Conservation (phyloP, 2,888 invertebrate species). For the Trachelus iudaicus region DNA sequence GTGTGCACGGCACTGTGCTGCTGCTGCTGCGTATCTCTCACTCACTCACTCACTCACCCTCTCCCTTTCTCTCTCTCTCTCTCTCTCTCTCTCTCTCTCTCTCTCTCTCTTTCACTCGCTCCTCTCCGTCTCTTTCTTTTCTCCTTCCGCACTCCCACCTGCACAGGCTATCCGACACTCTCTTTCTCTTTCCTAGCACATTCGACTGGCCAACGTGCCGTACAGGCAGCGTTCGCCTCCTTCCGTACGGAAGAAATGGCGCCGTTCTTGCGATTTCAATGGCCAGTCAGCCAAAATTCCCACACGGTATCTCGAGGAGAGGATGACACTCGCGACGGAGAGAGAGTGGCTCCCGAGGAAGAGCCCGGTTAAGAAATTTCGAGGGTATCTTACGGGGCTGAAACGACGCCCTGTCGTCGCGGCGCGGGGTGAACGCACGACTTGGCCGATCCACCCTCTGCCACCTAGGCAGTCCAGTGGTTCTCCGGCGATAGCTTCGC, state of each 20-base stretch:
- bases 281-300: neutral
- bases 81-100: neutral
- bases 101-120: neutral
- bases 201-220: neutral
- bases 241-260: neutral
- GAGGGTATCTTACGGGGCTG: conserved; percentile 14
- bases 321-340: conserved; percentile 15
- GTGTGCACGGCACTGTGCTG: neutral
- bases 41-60: neutral
- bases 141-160: neutral
- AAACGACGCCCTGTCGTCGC: conserved; percentile 60
- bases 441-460: conserved; percentile 41
- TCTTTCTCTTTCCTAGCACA: neutral
- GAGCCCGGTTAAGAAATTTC: neutral
- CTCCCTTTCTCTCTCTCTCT: neutral
- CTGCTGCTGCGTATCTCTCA: neutral
- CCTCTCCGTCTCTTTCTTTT: neutral
- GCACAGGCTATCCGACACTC: neutral
- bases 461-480: conserved; percentile 1
- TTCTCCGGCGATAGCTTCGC: neutral
- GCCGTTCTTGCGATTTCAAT: neutral
- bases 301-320: neutral
- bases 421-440: conserved; percentile 64
- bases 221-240: conserved; percentile 1
- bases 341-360: neutral